phyloP scores from a whole-genome alignment of 1,140 invertebrate genomes.

The Atta cephalotes region DNA sequence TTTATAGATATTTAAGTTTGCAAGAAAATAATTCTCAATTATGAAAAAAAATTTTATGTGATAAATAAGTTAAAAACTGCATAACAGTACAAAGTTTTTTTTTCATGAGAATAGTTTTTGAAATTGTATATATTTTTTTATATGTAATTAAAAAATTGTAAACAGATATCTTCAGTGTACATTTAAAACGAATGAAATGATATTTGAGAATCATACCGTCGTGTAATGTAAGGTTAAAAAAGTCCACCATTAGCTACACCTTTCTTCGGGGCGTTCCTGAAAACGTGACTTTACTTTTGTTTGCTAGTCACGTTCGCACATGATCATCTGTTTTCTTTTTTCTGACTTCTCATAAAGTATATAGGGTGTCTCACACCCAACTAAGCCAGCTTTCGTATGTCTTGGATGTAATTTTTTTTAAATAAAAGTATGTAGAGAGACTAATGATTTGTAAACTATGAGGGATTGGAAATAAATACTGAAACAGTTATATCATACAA shows the following conservation, averaged over 20 bases:
- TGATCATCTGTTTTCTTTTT: constrained; percentile 68
- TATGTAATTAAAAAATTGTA: constrained; percentile 22
- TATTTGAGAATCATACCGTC: constrained; percentile 45
- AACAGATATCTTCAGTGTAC: constrained; percentile 60
- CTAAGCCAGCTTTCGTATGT: constrained; percentile 27
- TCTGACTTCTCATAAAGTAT: constrained; percentile 67
- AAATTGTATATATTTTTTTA: constrained; percentile 9
- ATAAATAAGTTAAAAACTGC: background rate
- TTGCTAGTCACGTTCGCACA: constrained; percentile 70
- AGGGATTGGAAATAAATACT: background rate
- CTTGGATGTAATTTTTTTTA: constrained; percentile 24
- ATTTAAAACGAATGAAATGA: constrained; percentile 50
- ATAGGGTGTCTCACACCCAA: constrained; percentile 15
- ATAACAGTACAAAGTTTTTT: background rate
- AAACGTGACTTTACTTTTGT: constrained; percentile 75
- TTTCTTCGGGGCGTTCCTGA: constrained; percentile 64
- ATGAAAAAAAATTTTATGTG: background rate
- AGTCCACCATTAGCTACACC: constrained; percentile 72
- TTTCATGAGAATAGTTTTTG: constrained; percentile 13
- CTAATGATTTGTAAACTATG: background rate
- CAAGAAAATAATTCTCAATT: background rate
- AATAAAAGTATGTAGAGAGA: background rate
- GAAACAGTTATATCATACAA: background rate
- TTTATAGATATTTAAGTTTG: background rate
- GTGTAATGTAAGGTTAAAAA: constrained; percentile 71